Evolutionary conservation across 2,797 vertebrate genomes (phyloP).

Genomic region (Sorex maritimensis): DNA sequence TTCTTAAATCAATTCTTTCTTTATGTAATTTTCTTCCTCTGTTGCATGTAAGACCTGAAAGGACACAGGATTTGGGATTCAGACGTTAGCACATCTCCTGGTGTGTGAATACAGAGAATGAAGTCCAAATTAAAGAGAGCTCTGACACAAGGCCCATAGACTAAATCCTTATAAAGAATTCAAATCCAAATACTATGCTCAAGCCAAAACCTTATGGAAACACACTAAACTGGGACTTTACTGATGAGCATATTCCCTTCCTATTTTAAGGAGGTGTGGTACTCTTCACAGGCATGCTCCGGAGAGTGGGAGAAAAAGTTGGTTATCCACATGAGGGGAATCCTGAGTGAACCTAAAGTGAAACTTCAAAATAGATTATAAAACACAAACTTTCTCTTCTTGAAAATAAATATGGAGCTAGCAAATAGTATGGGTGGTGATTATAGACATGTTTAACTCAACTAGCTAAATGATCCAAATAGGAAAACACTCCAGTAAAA

Average conservation of each 20-base stretch:
- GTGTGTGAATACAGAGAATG: neutral
- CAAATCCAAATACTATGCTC: neutral
- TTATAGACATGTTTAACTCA: constrained; percentile 14
- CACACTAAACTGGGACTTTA: neutral
- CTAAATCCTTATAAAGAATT: neutral
- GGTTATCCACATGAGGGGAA: neutral
- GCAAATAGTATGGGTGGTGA: neutral
- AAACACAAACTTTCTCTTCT: constrained; percentile 23
- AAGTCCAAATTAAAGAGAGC: neutral
- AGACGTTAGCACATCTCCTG: neutral
- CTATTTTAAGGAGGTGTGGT: too few relatives aligned
- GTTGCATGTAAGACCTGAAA: neutral
- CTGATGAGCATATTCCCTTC: too few relatives aligned
- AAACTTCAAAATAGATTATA: constrained; percentile 13
- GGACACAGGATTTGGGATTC: neutral
- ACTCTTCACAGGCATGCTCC: neutral
- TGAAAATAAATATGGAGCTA: neutral
- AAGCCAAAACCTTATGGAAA: neutral
- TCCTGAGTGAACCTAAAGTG: neutral
- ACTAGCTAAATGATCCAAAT: constrained; percentile 60
- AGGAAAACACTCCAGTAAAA: neutral
- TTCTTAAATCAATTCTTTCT: neutral
- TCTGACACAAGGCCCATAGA: neutral
- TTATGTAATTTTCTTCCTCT: neutral
- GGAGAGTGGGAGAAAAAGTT: constrained; percentile 39